These are phyloP conservation scores for Drosophila nigrodunni DNA, from an alignment of 1,140 invertebrate genomes.

Conservation along the genomic window DNA sequence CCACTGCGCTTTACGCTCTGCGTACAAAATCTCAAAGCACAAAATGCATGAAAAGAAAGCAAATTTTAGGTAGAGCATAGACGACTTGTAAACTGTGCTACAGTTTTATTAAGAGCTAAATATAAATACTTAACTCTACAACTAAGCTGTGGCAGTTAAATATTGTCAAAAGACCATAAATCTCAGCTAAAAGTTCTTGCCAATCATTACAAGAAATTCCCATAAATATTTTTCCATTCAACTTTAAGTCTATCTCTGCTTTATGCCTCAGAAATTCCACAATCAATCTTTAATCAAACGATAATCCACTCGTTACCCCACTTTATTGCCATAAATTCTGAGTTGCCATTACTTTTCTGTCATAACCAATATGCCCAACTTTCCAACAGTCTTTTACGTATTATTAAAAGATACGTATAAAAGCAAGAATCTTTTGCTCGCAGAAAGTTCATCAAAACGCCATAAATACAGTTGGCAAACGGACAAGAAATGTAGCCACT, in stretches of 20 bases:
- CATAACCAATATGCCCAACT: conserved; percentile 8
- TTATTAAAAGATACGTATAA: conserved; percentile 36
- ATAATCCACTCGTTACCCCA: conserved; percentile 7
- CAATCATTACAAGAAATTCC: too few species aligned
- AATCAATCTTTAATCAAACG: conserved; percentile 2
- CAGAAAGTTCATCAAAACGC: conserved; percentile 70
- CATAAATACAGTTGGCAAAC: conserved; percentile 33
- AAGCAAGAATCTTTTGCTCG: conserved; percentile 31
- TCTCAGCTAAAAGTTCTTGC: too few species aligned
- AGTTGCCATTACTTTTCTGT: not conserved
- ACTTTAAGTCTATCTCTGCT: too few species aligned
- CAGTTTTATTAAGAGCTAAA: too few species aligned
- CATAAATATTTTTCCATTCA: too few species aligned
- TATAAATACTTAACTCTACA: too few species aligned
- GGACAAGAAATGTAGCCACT: conserved; percentile 37
- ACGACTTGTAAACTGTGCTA: conserved; percentile 17
- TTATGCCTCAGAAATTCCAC: not conserved
- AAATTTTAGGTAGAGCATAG: not conserved
- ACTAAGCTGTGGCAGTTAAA: too few species aligned
- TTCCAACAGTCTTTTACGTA: conserved; percentile 8
- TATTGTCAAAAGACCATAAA: too few species aligned
- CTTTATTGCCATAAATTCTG: not conserved
- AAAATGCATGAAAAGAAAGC: conserved; percentile 26
- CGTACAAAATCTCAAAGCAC: conserved; percentile 31
- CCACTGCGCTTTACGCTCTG: conserved; percentile 38